These are phyloP conservation scores for Drosophila repletoides DNA, from an alignment of 1,140 invertebrate species.

Conservation along the genomic window DNA sequence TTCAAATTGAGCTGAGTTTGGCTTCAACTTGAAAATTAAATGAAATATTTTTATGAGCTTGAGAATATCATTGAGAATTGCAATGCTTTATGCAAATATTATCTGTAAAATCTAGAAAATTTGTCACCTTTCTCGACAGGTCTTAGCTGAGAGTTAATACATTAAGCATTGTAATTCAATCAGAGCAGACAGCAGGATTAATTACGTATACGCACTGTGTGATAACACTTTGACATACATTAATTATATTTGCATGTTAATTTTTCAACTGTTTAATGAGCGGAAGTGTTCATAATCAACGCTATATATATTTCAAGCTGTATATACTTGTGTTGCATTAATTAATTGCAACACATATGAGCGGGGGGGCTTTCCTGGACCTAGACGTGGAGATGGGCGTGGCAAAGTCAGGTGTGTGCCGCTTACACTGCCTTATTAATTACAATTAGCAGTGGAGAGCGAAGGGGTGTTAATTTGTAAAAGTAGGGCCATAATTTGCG, in stretches of 20 bases:
- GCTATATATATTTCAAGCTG: slow-evolving; percentile 68
- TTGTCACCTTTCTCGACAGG: slow-evolving; percentile 6
- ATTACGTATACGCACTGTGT: background rate
- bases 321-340: slow-evolving; percentile 68
- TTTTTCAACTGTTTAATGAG: slow-evolving; percentile 82
- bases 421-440: slow-evolving; percentile 65
- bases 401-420: slow-evolving; percentile 51
- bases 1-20: slow-evolving; percentile 64
- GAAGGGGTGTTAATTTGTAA: slow-evolving; percentile 66
- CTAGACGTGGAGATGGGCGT: slow-evolving; percentile 38
- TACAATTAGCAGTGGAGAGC: slow-evolving; percentile 58
- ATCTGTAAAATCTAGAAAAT: slow-evolving; percentile 21
- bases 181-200: background rate
- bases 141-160: background rate
- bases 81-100: slow-evolving; percentile 55
- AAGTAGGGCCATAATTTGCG: slow-evolving; percentile 59
- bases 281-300: slow-evolving; percentile 79
- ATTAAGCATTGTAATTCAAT: background rate
- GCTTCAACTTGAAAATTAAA: slow-evolving; percentile 71
- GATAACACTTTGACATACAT: slow-evolving; percentile 33
- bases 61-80: background rate
- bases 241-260: slow-evolving; percentile 72
- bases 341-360: slow-evolving; percentile 45
- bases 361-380: no score
- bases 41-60: slow-evolving; percentile 49